phyloP scores from a whole-genome alignment of 2,888 invertebrate genomes.

The Metacarcinus magister region DNA sequence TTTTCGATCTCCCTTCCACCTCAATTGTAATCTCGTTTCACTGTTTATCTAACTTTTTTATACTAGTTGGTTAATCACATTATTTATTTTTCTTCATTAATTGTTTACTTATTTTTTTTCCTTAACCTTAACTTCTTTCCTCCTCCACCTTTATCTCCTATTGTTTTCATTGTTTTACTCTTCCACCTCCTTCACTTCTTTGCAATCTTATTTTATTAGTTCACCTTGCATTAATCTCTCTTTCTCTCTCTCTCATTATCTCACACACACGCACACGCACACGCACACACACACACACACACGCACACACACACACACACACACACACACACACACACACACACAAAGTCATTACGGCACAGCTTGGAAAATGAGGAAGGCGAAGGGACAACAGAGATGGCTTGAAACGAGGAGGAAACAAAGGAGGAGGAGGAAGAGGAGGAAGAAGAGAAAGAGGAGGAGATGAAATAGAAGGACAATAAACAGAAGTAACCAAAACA shows the following conservation, averaged over 20 bases:
- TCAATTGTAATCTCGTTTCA: background rate
- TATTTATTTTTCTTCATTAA: background rate
- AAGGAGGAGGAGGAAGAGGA: background rate
- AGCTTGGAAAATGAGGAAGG: background rate
- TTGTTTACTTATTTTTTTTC: background rate
- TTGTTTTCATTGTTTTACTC: background rate
- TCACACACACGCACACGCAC: background rate
- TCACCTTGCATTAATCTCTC: background rate
- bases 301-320: constrained; percentile 14
- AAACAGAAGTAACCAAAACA: background rate
- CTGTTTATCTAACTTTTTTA: background rate
- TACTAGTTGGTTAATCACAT: background rate
- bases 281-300: background rate
- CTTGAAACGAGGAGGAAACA: background rate
- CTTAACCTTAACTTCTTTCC: background rate
- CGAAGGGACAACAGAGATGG: background rate
- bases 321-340: constrained; percentile 39
- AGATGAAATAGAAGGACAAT: background rate
- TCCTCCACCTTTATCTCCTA: background rate
- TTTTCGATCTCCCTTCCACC: background rate
- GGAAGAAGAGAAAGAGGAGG: background rate
- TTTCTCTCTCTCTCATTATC: background rate
- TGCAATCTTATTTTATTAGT: background rate
- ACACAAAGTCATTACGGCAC: constrained; percentile 11
- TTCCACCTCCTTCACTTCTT: background rate